These are phyloP conservation scores for Oryctes rhinoceros DNA, from an alignment of 1,140 invertebrate species.

Conservation along the genomic window DNA sequence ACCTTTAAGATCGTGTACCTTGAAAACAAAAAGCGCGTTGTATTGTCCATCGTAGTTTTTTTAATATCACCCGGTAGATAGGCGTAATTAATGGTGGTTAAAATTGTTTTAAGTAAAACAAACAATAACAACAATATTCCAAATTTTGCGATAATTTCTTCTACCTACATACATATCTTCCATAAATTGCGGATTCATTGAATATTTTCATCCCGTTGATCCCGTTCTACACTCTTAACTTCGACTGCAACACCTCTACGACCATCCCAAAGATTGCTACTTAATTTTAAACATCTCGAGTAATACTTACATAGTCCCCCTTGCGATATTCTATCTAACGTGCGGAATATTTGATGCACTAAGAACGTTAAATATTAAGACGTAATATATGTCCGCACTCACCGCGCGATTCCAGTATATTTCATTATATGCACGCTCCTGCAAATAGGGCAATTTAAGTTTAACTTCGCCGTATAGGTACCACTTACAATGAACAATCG, in stretches of 20 bases:
- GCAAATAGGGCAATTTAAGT: not conserved
- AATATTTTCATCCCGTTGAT: too few relatives aligned
- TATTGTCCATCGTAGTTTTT: too few relatives aligned
- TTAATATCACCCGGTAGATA: too few relatives aligned
- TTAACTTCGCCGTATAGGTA: not conserved
- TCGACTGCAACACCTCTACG: not conserved
- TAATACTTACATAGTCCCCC: not conserved
- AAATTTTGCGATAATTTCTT: too few relatives aligned
- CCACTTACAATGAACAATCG: not conserved
- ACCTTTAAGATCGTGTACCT: too few relatives aligned
- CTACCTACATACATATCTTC: too few relatives aligned
- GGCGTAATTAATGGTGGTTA: too few relatives aligned
- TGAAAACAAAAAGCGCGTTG: too few relatives aligned
- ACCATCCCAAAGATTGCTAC: not conserved
- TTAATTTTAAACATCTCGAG: not conserved
- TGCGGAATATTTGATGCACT: not conserved
- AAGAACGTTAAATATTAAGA: conserved; percentile 1
- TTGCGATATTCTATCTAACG: not conserved
- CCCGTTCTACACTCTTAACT: too few relatives aligned
- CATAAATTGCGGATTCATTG: too few relatives aligned
- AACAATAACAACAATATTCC: too few relatives aligned
- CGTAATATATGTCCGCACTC: not conserved
- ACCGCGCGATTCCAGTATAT: not conserved
- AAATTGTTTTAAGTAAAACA: too few relatives aligned
- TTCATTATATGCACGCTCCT: not conserved